Base-by-base conservation (phyloP, 2,888 invertebrate genomes). In the Aphelenchoides bicaudatus region DNA sequence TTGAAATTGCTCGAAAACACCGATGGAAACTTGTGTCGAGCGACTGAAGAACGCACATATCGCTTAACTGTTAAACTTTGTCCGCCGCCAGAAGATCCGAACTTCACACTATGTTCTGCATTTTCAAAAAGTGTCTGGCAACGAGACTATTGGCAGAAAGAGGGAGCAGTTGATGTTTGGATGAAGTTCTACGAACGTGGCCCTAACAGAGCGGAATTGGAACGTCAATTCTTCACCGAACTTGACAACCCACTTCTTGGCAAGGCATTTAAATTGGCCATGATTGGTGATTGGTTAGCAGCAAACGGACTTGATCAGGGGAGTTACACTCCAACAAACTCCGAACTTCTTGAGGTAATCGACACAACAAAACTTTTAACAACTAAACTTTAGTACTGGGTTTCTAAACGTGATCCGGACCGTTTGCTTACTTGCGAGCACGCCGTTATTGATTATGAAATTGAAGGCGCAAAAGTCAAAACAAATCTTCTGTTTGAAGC, bases 81-180 rank as follows among this genome's bases (percentile, higher is more conserved):
- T 52, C 76, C 76, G 23, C 76, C 76, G 13, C 74, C 76, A 16
- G 75, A 76, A 58, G 75, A 76, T 59, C 73, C 72, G 4, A 68
- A 78, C 54, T 78, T 76, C 63, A 78, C 76, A 0, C 70, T 76
- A 68, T 76, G 76, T 59, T 72, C 75, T 1, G 71, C 76, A 0
- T 76, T 76, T 64, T 70, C 77, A 1, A 76, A 76, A 59, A 70
- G 61, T n/a, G 74, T 76, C n/a, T 76, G 76, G 76, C 76, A 76
- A 59, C 77, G 74, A 75, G 77, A 77, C 39, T 76, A 76, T 56
- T 76, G 76, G 76, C 76, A 76, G 58, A 76, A 77, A 52, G 69
- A 76, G 49, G 76, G 76, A 38, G 76, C 76, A 16, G 71, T 76
- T 8, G 76, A 76, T 59, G 73, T 76, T 4, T 76, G 76, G 76